phyloP scores from a whole-genome alignment of 2,113 vertebrate species.

The Pseudopipra pipra region DNA sequence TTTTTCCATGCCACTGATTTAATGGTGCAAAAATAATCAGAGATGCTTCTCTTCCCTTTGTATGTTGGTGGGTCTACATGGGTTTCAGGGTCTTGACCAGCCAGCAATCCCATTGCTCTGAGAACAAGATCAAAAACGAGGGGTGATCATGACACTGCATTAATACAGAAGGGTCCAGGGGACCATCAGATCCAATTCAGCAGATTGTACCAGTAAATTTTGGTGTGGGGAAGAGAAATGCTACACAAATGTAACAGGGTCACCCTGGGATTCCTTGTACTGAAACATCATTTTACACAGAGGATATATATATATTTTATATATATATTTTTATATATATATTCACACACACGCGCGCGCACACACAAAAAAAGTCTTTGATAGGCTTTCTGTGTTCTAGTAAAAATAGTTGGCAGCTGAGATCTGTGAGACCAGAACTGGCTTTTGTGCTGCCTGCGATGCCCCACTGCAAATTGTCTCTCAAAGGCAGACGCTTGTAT shows the following conservation, averaged over 20 bases:
- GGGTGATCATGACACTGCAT: background rate
- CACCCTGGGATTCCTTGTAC: slow-evolving; percentile 87
- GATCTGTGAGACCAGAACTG: slow-evolving; percentile 65
- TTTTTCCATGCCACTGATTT: background rate
- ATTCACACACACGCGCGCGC: slow-evolving; percentile 47
- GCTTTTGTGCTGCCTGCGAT: slow-evolving; percentile 60
- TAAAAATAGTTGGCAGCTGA: slow-evolving; percentile 79
- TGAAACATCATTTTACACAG: slow-evolving; percentile 84
- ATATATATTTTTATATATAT: slow-evolving; percentile 74
- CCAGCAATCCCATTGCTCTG: slow-evolving; percentile 3
- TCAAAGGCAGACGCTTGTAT: slow-evolving; percentile 93
- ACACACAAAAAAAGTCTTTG: slow-evolving; percentile 73
- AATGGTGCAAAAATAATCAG: slow-evolving; percentile 38
- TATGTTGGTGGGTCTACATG: background rate
- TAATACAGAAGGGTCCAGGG: background rate
- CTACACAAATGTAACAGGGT: slow-evolving; percentile 78
- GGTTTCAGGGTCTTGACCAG: slow-evolving; percentile 4
- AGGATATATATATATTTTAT: slow-evolving; percentile 79
- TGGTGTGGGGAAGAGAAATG: slow-evolving; percentile 48
- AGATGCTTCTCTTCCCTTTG: slow-evolving; percentile 35
- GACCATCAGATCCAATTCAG: slow-evolving; percentile 36
- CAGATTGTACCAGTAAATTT: slow-evolving; percentile 18
- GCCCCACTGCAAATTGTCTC: slow-evolving; percentile 62
- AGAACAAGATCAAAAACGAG: slow-evolving; percentile 13
- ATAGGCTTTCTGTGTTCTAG: slow-evolving; percentile 82